Evolutionary conservation across 2,797 vertebrate genomes (phyloP).

Genomic region (Anniella stebbinsi): DNA sequence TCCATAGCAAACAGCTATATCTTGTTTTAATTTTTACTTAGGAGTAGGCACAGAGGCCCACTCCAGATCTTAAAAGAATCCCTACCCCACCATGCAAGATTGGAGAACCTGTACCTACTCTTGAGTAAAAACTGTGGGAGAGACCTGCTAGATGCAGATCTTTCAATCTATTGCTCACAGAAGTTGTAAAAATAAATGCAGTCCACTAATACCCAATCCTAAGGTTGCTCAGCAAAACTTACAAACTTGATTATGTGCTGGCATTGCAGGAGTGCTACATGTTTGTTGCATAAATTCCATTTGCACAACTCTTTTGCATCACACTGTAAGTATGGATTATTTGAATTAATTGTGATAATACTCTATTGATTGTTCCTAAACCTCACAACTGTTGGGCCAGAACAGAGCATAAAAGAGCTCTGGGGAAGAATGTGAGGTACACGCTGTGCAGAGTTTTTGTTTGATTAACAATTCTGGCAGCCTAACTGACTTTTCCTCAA

Average conservation of each 20-base stretch:
- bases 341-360: conserved; percentile 4
- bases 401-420: conserved; percentile 6
- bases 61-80: too few species aligned
- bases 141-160: too few species aligned
- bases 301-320: background rate
- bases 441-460: conserved; percentile 31
- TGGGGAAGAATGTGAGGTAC: background rate
- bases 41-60: too few species aligned
- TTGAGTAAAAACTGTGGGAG: too few species aligned
- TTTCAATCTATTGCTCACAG: background rate
- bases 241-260: background rate
- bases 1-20: too few species aligned
- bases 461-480: conserved; percentile 37
- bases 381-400: background rate
- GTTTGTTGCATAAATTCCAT: background rate
- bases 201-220: background rate
- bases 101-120: too few species aligned
- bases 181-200: background rate
- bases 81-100: too few species aligned
- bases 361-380: background rate
- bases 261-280: background rate
- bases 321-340: background rate
- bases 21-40: too few species aligned
- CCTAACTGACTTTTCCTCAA: conserved; percentile 21
- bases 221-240: background rate